Conservation (phyloP, 2,888 invertebrate species). For the Sinhomidia bicolor region DNA sequence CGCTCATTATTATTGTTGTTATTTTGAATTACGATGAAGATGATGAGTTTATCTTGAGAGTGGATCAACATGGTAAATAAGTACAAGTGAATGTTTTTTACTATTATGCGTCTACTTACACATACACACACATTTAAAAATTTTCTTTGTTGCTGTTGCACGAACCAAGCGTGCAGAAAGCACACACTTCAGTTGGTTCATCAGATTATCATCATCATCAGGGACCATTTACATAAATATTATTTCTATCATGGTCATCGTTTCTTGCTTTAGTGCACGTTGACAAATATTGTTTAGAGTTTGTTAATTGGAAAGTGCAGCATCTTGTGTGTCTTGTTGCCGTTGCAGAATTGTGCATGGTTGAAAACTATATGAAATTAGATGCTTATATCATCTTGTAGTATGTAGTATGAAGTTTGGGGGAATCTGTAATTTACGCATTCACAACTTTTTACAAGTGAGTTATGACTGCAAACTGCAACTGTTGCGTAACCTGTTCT, state of each 20-base stretch:
- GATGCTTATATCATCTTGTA: too few species aligned
- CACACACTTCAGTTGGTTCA: background rate
- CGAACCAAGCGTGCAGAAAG: too few species aligned
- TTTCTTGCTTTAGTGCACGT: background rate
- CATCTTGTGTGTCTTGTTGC: too few species aligned
- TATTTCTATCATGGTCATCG: conserved; percentile 11
- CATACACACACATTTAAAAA: background rate
- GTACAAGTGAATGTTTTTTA: conserved; percentile 13
- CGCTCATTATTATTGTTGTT: background rate
- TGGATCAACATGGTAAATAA: background rate
- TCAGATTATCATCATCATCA: conserved; percentile 6
- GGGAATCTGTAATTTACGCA: conserved; percentile 12
- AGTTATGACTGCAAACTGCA: background rate
- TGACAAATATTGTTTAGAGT: background rate
- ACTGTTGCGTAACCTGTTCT: conserved; percentile 8
- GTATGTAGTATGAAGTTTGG: background rate
- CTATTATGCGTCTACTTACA: background rate
- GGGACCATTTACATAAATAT: background rate
- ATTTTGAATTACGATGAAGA: background rate
- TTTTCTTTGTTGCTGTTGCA: background rate
- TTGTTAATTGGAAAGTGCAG: conserved; percentile 34
- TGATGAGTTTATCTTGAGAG: conserved; percentile 26
- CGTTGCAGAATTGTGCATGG: too few species aligned
- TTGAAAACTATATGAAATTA: too few species aligned
- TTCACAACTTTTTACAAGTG: background rate